Percentiles rank a stretch among this genome's conserved stretches.
phyloP scores from a whole-genome alignment of 2,113 vertebrate species.

The Cairina moschata region DNA sequence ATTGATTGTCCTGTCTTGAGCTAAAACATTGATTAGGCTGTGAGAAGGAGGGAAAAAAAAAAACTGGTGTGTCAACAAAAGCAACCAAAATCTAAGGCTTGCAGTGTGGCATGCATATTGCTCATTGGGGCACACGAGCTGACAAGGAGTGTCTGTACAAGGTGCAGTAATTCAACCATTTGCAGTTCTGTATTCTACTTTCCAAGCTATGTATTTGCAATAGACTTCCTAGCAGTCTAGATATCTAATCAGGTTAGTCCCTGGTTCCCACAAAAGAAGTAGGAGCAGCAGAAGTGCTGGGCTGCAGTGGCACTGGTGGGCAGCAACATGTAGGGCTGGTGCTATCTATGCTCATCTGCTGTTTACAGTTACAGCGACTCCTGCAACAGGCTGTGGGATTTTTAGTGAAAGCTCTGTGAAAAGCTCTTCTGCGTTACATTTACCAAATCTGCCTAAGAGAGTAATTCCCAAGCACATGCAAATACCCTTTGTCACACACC shows the following conservation, averaged over 20 bases:
- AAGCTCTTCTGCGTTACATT: background rate
- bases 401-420: background rate
- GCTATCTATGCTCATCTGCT: background rate
- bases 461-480: background rate
- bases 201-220: background rate
- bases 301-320: background rate
- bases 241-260: background rate
- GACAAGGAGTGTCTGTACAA: background rate
- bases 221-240: background rate
- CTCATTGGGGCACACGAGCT: background rate
- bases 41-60: background rate
- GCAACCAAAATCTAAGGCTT: background rate
- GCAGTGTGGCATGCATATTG: rapidly evolving
- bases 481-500: background rate
- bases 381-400: background rate
- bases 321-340: background rate
- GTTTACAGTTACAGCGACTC: background rate
- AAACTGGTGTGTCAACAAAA: background rate
- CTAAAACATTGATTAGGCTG: background rate
- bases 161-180: background rate
- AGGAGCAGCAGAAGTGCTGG: background rate
- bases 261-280: background rate
- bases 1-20: background rate
- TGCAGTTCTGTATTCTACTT: background rate
- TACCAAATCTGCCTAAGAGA: background rate